A percentile compares a stretch with the other conserved stretches of the same genome.
Evolutionary conservation across 1,140 invertebrate genomes (phyloP).

Genomic region (Lasioglossum baleicum): DNA sequence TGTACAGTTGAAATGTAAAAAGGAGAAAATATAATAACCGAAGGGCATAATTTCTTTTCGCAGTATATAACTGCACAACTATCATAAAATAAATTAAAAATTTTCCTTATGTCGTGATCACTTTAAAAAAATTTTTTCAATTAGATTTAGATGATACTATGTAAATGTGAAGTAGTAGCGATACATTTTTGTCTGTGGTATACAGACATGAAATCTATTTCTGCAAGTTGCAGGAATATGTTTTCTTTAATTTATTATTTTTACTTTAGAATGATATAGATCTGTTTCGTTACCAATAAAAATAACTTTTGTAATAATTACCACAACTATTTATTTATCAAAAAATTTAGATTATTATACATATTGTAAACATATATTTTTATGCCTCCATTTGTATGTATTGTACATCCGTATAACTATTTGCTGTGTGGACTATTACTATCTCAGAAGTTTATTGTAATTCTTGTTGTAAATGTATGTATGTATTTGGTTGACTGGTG

Average conservation of each 20-base stretch:
- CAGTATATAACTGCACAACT: neutral
- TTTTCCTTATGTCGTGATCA: neutral
- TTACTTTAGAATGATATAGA: neutral
- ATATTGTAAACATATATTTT: neutral
- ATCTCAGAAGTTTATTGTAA: constrained; percentile 5
- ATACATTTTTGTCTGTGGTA: neutral
- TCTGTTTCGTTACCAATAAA: neutral
- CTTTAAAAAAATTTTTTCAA: constrained; percentile 5
- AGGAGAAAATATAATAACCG: constrained; percentile 12
- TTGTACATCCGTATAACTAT: constrained; percentile 15
- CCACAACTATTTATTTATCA: constrained; percentile 9
- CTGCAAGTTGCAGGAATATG: neutral
- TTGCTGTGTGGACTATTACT: constrained; percentile 1
- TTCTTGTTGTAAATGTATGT: constrained; percentile 32
- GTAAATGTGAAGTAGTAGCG: neutral
- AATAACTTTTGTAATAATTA: neutral
- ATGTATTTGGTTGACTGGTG: constrained; percentile 1
- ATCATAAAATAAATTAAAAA: neutral
- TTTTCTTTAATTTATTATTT: constrained; percentile 23
- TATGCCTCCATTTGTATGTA: constrained; percentile 20
- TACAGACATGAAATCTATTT: constrained; percentile 3
- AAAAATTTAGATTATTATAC: constrained; percentile 7
- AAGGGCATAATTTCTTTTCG: neutral
- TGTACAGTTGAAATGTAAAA: constrained; percentile 40
- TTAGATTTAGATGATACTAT: neutral